Evolutionary conservation across 1,140 invertebrate genomes (phyloP).

Genomic region (Listronotus bonariensis): DNA sequence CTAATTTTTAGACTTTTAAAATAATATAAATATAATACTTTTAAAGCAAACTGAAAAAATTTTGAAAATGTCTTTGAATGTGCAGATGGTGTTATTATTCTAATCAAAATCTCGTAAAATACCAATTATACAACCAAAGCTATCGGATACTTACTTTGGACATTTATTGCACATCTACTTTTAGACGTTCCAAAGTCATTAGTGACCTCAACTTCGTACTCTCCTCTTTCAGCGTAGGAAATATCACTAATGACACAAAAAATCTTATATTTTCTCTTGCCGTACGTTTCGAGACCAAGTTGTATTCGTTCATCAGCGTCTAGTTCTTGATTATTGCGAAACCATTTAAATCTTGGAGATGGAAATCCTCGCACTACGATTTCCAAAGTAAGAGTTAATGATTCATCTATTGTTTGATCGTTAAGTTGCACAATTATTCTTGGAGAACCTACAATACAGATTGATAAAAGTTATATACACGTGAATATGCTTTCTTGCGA

Average conservation of each 20-base stretch:
- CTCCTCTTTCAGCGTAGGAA: conserved; percentile 27
- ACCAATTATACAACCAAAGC: no score
- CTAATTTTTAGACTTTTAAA: no score
- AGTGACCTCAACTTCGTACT: conserved; percentile 23
- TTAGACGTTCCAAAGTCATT: conserved; percentile 16
- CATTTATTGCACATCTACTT: conserved; percentile 23
- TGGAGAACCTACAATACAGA: conserved; percentile 21
- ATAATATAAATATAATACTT: no score
- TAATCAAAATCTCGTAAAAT: no score
- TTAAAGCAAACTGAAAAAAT: no score
- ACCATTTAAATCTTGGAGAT: conserved; percentile 27
- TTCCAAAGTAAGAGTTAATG: conserved; percentile 5
- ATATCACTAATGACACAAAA: conserved; percentile 20
- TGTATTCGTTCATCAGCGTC: conserved; percentile 21
- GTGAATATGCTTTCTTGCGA: no score
- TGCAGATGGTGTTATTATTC: no score
- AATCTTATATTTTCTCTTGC: conserved; percentile 28
- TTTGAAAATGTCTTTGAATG: no score
- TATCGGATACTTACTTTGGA: conserved; percentile 28
- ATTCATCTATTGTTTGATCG: conserved; percentile 25
- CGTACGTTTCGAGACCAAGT: conserved; percentile 23
- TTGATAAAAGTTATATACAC: no score
- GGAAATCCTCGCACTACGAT: conserved; percentile 23
- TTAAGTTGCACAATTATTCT: conserved; percentile 24
- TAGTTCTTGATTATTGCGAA: conserved; percentile 27